Conservation (phyloP, 1,140 invertebrate species). For the Hycleus phaleratus region DNA sequence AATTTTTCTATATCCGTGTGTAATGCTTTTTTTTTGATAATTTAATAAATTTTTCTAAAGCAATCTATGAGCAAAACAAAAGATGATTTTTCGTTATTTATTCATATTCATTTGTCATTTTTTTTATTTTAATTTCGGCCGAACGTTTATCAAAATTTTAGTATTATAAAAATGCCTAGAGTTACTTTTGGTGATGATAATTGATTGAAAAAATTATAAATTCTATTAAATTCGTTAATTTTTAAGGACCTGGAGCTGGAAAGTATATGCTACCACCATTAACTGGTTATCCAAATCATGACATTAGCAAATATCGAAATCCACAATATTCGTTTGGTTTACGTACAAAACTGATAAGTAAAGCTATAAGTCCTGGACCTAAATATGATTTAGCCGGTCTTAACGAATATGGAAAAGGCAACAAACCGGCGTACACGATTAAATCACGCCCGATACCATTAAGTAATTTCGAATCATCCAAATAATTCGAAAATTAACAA, state of each 20-base stretch:
- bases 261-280: constrained; percentile 51
- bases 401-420: constrained; percentile 41
- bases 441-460: constrained; percentile 24
- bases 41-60: background rate
- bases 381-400: constrained; percentile 43
- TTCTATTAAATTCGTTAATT: background rate
- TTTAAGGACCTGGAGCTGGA: constrained; percentile 52
- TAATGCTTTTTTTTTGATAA: background rate
- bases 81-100: too few relatives aligned
- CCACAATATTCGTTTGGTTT: constrained; percentile 53
- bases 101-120: background rate
- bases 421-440: constrained; percentile 42
- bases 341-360: constrained; percentile 18
- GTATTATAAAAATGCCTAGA: background rate
- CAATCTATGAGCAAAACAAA: too few relatives aligned
- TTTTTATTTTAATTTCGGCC: background rate
- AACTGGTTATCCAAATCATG: constrained; percentile 50
- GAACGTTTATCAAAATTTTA: background rate
- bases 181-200: background rate
- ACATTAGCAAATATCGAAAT: constrained; percentile 47
- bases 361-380: constrained; percentile 44
- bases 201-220: background rate
- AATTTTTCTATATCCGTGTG: background rate
- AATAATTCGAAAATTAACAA: background rate
- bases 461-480: constrained; percentile 16